Base-by-base conservation (phyloP, 2,888 invertebrate genomes). In the Deilephila elpenor region DNA sequence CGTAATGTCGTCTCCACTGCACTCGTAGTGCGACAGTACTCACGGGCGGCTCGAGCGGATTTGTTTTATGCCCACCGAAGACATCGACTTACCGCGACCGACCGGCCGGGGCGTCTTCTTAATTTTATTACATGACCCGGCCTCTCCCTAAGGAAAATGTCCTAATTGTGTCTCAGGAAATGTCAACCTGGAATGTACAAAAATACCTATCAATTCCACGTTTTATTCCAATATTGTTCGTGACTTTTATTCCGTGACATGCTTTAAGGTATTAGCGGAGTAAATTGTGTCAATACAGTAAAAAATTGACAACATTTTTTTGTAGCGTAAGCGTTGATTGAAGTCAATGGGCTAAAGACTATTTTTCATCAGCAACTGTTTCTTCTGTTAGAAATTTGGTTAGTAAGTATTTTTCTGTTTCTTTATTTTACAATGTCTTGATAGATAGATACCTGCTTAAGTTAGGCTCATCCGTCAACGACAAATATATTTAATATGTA, bases 71-170 rank as follows among this genome's bases (percentile, higher is more conserved):
- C 89, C 88, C 89, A 84, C 86, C 88, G 88, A 91, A 91, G 92
- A 91, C 91, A 88, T 87, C 90, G 92, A 90, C 92, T 92, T 90
- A 91, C 91, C 87, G 88, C 88, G 88, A 87, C 90, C 88, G 88
- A 81, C 83, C 86, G 87, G 86, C 86, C 90, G 88, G 84, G 84
- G 89, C 91, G 89, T 88, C 92, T 92, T 89, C 93, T 93, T 94
- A 94, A 94, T 94, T 94, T 94, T 94, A 94, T 94, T 94, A 94
- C 93, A 86, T 84, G 86, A 88, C 86, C 89, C 89, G 87, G 84
- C 80, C 83, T 81, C 82, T 85, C 89, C 88, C 90, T 78, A 79
- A 87, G 91, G 92, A 88, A 90, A 89, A 89, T 86, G 85, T 89
- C 88, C 93, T 94, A 94, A 94, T 94, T 94, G 94, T 93, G 91